Conservation (phyloP, 2,888 invertebrate species). For the Dasysyrphus albostriatus region DNA sequence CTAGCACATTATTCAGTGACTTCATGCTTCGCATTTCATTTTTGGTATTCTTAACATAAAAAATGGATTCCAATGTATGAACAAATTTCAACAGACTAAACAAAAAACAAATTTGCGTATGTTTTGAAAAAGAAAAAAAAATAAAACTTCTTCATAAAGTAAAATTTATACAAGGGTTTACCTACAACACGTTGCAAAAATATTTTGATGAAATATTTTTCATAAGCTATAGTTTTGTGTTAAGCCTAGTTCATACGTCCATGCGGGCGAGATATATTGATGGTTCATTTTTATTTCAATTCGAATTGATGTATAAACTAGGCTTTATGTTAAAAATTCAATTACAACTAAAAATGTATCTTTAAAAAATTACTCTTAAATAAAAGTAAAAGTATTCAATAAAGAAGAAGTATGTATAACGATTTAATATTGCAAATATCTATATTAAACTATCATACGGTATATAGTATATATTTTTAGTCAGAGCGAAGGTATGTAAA, state of each 20-base stretch:
- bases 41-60: neutral
- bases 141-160: neutral
- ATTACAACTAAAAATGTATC: constrained; percentile 15
- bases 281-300: too few relatives aligned
- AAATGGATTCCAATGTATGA: neutral
- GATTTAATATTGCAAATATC: constrained; percentile 55
- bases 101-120: neutral
- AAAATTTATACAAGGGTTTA: constrained; percentile 2
- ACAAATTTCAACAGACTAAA: neutral
- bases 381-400: constrained; percentile 1
- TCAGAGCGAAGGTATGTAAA: constrained; percentile 67
- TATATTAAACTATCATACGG: constrained; percentile 39
- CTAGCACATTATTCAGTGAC: neutral
- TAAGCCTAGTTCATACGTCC: neutral
- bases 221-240: constrained; percentile 8
- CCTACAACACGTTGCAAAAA: constrained; percentile 1
- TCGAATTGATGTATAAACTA: too few relatives aligned
- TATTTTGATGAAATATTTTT: neutral
- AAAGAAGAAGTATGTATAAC: constrained; percentile 39
- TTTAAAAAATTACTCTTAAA: neutral
- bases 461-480: constrained; percentile 55
- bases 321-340: constrained; percentile 1
- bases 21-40: neutral
- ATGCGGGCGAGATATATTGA: too few relatives aligned
- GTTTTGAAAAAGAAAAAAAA: neutral